Percentiles rank a stretch among this genome's conserved stretches.
phyloP scores from a whole-genome alignment of 2,113 vertebrate species.

The Epinephelus lanceolatus region DNA sequence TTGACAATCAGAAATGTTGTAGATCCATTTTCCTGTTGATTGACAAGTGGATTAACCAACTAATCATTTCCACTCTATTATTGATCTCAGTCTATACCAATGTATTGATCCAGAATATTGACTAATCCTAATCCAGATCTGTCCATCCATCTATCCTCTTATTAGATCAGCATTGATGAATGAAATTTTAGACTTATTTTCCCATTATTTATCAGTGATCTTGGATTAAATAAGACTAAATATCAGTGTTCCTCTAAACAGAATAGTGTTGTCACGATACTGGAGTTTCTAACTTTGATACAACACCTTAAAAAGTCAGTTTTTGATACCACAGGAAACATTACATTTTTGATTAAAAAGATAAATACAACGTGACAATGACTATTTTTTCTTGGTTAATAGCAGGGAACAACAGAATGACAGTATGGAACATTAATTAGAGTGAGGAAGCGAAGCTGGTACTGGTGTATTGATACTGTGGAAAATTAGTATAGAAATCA shows the following conservation, averaged over 20 bases:
- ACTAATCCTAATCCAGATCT: slow-evolving; percentile 21
- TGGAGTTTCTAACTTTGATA: too few species aligned
- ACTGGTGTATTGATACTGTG: too few species aligned
- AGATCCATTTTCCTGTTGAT: neutral
- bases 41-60: neutral
- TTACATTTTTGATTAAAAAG: too few species aligned
- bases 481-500: too few species aligned
- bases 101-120: slow-evolving; percentile 7
- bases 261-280: too few species aligned
- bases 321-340: too few species aligned
- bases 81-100: slow-evolving; percentile 13
- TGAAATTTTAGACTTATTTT: neutral
- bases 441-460: too few species aligned
- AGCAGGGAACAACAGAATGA: too few species aligned
- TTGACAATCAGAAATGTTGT: neutral
- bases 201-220: slow-evolving; percentile 2
- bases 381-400: too few species aligned
- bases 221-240: neutral
- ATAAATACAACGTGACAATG: too few species aligned
- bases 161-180: neutral
- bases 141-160: slow-evolving; percentile 4
- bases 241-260: neutral
- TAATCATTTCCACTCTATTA: slow-evolving; percentile 20
- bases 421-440: too few species aligned
- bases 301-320: too few species aligned